Percentiles rank a stretch among this genome's conserved stretches.
These are phyloP conservation scores for Plumapathes pennacea DNA, from an alignment of 92 coral and sea anemone species.

Conservation along the genomic window DNA sequence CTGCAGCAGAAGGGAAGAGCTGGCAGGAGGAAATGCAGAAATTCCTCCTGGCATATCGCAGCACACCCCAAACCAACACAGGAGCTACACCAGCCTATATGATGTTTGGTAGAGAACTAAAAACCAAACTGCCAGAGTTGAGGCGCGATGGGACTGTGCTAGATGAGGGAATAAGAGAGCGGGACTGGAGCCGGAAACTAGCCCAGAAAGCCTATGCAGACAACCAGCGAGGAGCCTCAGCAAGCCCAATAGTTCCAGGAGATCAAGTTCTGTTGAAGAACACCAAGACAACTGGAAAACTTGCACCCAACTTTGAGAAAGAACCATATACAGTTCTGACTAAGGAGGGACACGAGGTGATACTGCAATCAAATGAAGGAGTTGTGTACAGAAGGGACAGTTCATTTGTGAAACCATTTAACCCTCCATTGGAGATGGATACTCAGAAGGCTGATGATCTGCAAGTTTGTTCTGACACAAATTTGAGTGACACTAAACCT, in stretches of 20 bases:
- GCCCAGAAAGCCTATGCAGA: slow-evolving; percentile 13
- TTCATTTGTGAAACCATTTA: slow-evolving; percentile 29
- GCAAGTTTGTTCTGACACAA: too few species aligned
- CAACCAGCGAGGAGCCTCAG: slow-evolving; percentile 6
- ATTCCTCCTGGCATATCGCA: slow-evolving; percentile 10
- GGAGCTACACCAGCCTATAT: slow-evolving; percentile 13
- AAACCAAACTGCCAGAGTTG: slow-evolving; percentile 14
- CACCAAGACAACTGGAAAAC: slow-evolving; percentile 26
- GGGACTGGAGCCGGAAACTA: slow-evolving; percentile 18
- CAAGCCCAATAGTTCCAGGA: slow-evolving; percentile 10
- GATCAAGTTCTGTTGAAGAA: slow-evolving; percentile 5
- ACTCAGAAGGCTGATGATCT: too few species aligned
- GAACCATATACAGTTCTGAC: slow-evolving; percentile 52
- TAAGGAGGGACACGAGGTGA: slow-evolving; percentile 35
- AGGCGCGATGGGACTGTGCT: slow-evolving; percentile 1
- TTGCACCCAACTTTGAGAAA: slow-evolving; percentile 13
- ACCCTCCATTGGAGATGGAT: too few species aligned
- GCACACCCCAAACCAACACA: slow-evolving; percentile 19
- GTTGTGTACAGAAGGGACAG: slow-evolving; percentile 29
- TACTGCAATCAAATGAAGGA: slow-evolving; percentile 22
- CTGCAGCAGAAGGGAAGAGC: slow-evolving; percentile 15
- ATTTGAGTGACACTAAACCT: too few species aligned
- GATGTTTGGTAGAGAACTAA: slow-evolving; percentile 27
- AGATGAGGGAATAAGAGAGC: slow-evolving; percentile 8
- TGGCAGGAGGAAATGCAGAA: slow-evolving; percentile 15